Percentiles rank a stretch among this genome's conserved stretches.
phyloP scores from a whole-genome alignment of 2,888 invertebrate genomes.

The Parnassius glacialis region DNA sequence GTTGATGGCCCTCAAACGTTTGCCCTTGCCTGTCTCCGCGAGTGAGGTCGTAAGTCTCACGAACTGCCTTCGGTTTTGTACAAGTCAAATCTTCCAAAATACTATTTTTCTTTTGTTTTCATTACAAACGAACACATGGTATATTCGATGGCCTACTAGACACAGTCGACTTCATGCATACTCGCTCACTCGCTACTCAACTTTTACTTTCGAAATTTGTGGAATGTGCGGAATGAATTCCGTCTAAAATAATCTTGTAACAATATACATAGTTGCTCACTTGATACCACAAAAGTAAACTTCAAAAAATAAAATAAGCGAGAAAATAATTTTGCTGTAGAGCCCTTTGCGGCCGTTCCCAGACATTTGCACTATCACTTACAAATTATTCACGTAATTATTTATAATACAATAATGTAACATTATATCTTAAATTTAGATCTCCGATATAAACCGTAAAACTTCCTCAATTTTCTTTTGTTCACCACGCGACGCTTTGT shows the following conservation, averaged over 20 bases:
- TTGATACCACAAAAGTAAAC: slow-evolving; percentile 16
- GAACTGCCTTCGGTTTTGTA: slow-evolving; percentile 31
- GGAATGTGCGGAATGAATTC: slow-evolving; percentile 35
- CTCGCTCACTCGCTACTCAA: slow-evolving; percentile 38
- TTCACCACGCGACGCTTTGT: slow-evolving; percentile 43
- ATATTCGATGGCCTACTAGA: slow-evolving; percentile 36
- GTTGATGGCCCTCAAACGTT: slow-evolving; percentile 49
- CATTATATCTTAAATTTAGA: slow-evolving; percentile 70
- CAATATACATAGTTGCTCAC: not conserved
- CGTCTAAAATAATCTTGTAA: slow-evolving; percentile 25
- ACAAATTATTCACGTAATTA: slow-evolving; percentile 50
- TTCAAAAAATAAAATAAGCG: slow-evolving; percentile 31
- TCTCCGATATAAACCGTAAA: slow-evolving; percentile 61
- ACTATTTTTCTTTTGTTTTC: slow-evolving; percentile 37
- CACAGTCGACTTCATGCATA: slow-evolving; percentile 24
- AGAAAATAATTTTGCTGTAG: slow-evolving; percentile 35
- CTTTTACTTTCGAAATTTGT: slow-evolving; percentile 48
- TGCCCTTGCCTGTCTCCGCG: slow-evolving; percentile 43
- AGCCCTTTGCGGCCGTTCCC: slow-evolving; percentile 68
- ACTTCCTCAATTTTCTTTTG: slow-evolving; percentile 49
- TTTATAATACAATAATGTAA: slow-evolving; percentile 72
- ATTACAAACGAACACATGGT: slow-evolving; percentile 41
- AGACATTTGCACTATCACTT: slow-evolving; percentile 78
- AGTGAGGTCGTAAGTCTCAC: slow-evolving; percentile 39
- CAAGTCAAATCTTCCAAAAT: slow-evolving; percentile 36